phyloP scores from a whole-genome alignment of 2,113 vertebrate genomes.

The Rhipidura dahli region DNA sequence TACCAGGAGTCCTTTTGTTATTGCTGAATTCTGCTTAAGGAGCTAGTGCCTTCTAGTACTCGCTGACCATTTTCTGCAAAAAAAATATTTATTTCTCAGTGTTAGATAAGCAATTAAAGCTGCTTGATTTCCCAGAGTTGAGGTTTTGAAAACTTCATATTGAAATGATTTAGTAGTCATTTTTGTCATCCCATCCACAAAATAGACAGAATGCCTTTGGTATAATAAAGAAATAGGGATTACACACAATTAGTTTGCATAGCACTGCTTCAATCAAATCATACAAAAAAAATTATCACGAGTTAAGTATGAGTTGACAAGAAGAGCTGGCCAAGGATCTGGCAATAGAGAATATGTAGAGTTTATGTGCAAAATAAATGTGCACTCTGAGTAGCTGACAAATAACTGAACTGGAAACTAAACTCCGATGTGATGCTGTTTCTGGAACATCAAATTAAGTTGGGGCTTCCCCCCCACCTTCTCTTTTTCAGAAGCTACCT shows the following conservation, averaged over 20 bases:
- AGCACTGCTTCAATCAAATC: not conserved
- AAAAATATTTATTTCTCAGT: not conserved
- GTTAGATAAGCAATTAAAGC: not conserved
- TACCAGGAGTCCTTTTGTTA: not conserved
- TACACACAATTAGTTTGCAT: not conserved
- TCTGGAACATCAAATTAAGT: not conserved
- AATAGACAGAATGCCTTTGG: not conserved
- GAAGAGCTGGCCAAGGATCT: not conserved
- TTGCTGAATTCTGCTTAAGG: not conserved
- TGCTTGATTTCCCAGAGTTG: not conserved
- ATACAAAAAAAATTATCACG: not conserved
- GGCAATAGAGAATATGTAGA: not conserved
- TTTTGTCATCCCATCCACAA: not conserved
- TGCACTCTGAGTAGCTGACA: not conserved
- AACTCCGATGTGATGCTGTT: not conserved
- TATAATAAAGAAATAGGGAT: not conserved
- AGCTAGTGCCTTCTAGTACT: not conserved
- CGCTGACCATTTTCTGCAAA: not conserved
- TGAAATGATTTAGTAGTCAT: not conserved
- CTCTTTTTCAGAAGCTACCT: not conserved
- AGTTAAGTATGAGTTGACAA: not conserved
- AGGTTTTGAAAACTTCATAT: not conserved
- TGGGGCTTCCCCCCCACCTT: rapidly evolving
- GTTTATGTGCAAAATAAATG: not conserved
- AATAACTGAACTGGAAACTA: not conserved